Evolutionary conservation across 1,140 invertebrate genomes (phyloP).

Genomic region (Hyphantria cunea): DNA sequence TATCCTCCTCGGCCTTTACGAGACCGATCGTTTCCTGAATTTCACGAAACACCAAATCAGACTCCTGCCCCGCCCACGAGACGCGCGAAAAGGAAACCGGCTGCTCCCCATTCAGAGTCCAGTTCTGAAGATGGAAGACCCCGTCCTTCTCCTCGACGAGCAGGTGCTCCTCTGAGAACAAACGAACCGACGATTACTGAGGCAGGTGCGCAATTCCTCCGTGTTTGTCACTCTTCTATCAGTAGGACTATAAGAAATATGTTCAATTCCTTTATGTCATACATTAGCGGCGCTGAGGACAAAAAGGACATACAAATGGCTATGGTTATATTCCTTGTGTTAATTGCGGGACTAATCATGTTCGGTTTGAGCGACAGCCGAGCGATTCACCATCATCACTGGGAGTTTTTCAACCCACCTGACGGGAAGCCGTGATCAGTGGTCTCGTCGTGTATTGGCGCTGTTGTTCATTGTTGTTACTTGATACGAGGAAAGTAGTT

Average conservation of each 20-base stretch:
- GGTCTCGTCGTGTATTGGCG: slow-evolving; percentile 21
- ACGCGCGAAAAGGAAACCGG: slow-evolving; percentile 66
- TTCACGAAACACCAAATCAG: slow-evolving; percentile 57
- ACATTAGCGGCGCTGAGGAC: slow-evolving; percentile 82
- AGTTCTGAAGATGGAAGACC: slow-evolving; percentile 79
- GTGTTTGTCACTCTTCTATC: slow-evolving; percentile 84
- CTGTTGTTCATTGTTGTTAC: slow-evolving; percentile 1
- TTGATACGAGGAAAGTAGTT: slow-evolving; percentile 10
- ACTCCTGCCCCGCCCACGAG: slow-evolving; percentile 61
- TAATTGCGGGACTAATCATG: slow-evolving; percentile 88
- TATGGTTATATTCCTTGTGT: slow-evolving; percentile 87
- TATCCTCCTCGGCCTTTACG: slow-evolving; percentile 70
- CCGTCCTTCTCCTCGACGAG: slow-evolving; percentile 68
- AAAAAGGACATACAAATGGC: slow-evolving; percentile 88
- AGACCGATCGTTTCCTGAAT: slow-evolving; percentile 64
- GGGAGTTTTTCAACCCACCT: slow-evolving; percentile 93
- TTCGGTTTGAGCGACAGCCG: slow-evolving; percentile 86
- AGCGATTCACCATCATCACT: slow-evolving; percentile 89
- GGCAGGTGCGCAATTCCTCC: slow-evolving; percentile 84
- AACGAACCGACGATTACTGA: slow-evolving; percentile 84
- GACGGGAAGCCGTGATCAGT: slow-evolving; percentile 66
- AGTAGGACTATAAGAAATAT: slow-evolving; percentile 85
- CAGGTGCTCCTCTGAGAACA: slow-evolving; percentile 62
- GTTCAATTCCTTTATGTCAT: slow-evolving; percentile 84
- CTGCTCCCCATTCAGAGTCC: slow-evolving; percentile 65